phyloP scores from a whole-genome alignment of 2,888 invertebrate genomes.

The Apotomis turbidana region DNA sequence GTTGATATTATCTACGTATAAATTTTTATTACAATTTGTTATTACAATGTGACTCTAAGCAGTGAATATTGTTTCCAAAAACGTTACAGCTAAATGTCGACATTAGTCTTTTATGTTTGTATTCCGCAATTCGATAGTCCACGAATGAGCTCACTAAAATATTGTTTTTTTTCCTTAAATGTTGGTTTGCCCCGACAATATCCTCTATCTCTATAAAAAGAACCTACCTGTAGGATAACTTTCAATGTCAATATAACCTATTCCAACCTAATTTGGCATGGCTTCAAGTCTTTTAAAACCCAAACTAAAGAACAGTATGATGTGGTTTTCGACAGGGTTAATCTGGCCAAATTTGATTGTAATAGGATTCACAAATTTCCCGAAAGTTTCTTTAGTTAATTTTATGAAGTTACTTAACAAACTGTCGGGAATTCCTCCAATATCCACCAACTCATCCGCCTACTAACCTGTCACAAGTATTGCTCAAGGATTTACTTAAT shows the following conservation, averaged over 20 bases:
- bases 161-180: neutral
- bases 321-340: neutral
- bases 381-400: neutral
- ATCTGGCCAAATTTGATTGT: slow-evolving; percentile 10
- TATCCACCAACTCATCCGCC: slow-evolving; percentile 36
- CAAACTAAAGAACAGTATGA: neutral
- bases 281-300: neutral
- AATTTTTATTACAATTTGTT: slow-evolving; percentile 35
- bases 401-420: neutral
- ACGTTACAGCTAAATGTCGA: slow-evolving; percentile 29
- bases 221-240: slow-evolving; percentile 18
- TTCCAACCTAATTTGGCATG: slow-evolving; percentile 10
- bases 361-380: neutral
- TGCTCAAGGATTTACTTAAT: slow-evolving; percentile 53
- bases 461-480: slow-evolving; percentile 48
- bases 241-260: neutral
- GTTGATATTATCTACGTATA: slow-evolving; percentile 16
- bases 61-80: slow-evolving; percentile 36
- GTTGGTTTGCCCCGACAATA: slow-evolving; percentile 14
- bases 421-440: slow-evolving; percentile 12
- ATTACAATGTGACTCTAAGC: slow-evolving; percentile 23
- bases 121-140: slow-evolving; percentile 4
- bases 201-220: slow-evolving; percentile 31
- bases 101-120: slow-evolving; percentile 28
- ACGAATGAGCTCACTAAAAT: slow-evolving; percentile 6